Evolutionary conservation across 2,113 vertebrate species (phyloP).

Genomic region (Orthochromis indermauri): DNA sequence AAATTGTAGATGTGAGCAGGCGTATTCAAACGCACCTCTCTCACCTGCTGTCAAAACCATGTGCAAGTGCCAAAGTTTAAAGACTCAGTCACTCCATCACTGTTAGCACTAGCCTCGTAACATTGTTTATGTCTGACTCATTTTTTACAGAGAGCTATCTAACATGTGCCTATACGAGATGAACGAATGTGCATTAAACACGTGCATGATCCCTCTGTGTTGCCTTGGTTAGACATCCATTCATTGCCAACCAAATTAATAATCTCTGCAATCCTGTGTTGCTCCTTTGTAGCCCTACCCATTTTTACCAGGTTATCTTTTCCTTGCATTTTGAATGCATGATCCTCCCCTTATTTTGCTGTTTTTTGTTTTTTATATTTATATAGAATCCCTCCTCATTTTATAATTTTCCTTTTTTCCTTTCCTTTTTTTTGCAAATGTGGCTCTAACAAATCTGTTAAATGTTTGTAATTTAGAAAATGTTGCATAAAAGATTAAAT

Average conservation of each 20-base stretch:
- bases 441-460: conserved; percentile 58
- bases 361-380: conserved; percentile 5
- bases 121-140: conserved; percentile 36
- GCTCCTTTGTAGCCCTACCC: conserved; percentile 51
- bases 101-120: conserved; percentile 29
- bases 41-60: not conserved
- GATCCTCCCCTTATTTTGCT: not conserved
- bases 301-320: conserved; percentile 1
- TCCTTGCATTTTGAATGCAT: conserved; percentile 63
- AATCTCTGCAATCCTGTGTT: conserved; percentile 44
- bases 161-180: conserved; percentile 42
- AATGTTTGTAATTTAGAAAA: conserved; percentile 87
- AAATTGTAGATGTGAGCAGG: not conserved
- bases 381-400: conserved; percentile 69
- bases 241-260: conserved; percentile 39
- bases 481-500: conserved; percentile 79
- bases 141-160: conserved; percentile 34
- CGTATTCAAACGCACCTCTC: not conserved
- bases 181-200: conserved; percentile 55
- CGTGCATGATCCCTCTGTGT: conserved; percentile 51
- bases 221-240: conserved; percentile 42
- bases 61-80: conserved; percentile 54
- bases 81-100: conserved; percentile 14
- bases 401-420: conserved; percentile 31
- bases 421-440: conserved; percentile 61